Conservation (phyloP, 2,888 invertebrate genomes). For the Phortica magna region DNA sequence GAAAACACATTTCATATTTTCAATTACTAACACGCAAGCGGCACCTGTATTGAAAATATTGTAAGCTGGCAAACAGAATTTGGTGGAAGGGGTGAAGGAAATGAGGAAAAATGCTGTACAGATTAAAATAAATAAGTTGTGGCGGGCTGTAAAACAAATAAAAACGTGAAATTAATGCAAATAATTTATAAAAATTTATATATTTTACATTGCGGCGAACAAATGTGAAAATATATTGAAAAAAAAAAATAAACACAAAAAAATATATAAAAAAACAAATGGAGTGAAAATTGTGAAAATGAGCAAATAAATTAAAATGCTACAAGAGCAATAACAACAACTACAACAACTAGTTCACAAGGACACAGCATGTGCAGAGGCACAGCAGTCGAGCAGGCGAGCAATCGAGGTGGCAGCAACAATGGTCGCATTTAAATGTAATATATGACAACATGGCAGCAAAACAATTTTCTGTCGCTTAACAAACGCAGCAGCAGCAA, state of each 20-base stretch:
- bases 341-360: neutral
- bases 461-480: constrained; percentile 58
- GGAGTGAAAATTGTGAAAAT: constrained; percentile 64
- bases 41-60: neutral
- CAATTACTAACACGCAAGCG: neutral
- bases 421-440: constrained; percentile 63
- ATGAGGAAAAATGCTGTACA: neutral
- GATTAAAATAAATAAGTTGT: neutral
- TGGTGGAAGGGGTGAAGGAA: neutral
- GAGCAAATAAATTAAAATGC: constrained; percentile 71
- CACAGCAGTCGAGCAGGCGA: neutral
- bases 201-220: constrained; percentile 57
- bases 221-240: constrained; percentile 16
- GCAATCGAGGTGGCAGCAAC: constrained; percentile 49
- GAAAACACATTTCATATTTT: neutral
- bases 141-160: neutral
- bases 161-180: constrained; percentile 16
- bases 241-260: constrained; percentile 16
- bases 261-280: constrained; percentile 34
- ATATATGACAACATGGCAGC: constrained; percentile 70
- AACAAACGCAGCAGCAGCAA: constrained; percentile 57
- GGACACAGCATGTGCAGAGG: constrained; percentile 17
- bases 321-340: constrained; percentile 32
- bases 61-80: neutral
- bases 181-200: constrained; percentile 62